These are phyloP conservation scores for Drosophila anomelani DNA, from an alignment of 2,888 invertebrate genomes.

Conservation along the genomic window DNA sequence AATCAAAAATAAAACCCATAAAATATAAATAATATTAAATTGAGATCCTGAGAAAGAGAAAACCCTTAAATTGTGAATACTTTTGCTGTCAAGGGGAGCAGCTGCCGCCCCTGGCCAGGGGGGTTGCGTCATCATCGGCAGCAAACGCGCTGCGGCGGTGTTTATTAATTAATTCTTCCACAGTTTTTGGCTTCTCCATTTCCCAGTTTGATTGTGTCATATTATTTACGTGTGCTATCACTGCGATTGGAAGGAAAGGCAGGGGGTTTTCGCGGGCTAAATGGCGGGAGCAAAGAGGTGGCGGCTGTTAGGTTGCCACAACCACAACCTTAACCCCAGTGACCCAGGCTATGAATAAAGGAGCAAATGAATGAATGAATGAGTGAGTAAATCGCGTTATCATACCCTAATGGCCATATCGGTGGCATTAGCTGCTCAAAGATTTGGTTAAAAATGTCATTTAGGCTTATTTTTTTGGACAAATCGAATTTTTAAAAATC, in stretches of 20 bases:
- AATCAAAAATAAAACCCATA: background rate
- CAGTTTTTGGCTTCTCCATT: slow-evolving; percentile 51
- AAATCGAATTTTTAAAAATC: no score
- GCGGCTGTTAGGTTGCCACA: slow-evolving; percentile 14
- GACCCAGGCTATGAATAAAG: slow-evolving; percentile 41
- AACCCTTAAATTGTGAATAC: background rate
- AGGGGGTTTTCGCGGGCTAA: background rate
- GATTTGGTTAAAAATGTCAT: background rate
- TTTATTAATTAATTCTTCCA: slow-evolving; percentile 74
- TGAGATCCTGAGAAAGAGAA: no score
- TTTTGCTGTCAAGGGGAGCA: background rate
- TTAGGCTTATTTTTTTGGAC: no score
- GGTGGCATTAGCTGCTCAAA: background rate
- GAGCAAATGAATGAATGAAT: slow-evolving; percentile 28
- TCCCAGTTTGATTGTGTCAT: slow-evolving; percentile 68
- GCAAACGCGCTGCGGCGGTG: slow-evolving; percentile 27
- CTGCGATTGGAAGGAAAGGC: slow-evolving; percentile 5
- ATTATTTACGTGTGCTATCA: slow-evolving; percentile 60
- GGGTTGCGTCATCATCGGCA: slow-evolving; percentile 34
- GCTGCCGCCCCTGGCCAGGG: slow-evolving; percentile 2
- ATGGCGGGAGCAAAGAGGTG: background rate
- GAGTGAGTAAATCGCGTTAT: slow-evolving; percentile 32
- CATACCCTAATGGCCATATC: background rate
- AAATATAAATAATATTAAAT: background rate
- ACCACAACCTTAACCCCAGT: slow-evolving; percentile 50